These are phyloP conservation scores for Athrips mouffetella DNA, from an alignment of 2,888 invertebrate genomes.

Conservation along the genomic window DNA sequence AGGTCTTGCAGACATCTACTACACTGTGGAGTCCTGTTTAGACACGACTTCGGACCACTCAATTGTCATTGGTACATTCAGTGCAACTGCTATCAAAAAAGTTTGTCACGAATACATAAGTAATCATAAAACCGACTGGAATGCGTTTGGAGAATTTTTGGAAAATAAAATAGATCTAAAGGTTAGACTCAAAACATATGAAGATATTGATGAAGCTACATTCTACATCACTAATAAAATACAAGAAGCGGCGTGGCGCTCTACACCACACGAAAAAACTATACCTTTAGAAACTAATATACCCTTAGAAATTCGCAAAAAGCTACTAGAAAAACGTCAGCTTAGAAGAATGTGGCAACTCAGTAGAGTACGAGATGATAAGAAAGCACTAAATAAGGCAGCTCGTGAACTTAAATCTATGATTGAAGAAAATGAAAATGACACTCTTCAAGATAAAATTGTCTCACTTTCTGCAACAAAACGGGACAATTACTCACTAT, in stretches of 20 bases:
- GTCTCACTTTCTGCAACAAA: background rate
- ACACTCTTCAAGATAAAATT: background rate
- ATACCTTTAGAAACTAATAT: background rate
- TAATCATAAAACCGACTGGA: constrained; percentile 2
- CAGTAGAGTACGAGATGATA: background rate
- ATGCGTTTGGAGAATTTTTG: background rate
- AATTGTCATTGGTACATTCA: background rate
- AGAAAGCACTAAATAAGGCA: background rate
- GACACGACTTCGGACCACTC: background rate
- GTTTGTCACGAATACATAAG: background rate
- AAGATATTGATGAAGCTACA: constrained; percentile 9
- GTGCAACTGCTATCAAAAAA: background rate
- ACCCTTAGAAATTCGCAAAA: background rate
- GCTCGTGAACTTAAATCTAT: background rate
- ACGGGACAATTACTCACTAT: background rate
- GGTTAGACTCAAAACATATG: background rate
- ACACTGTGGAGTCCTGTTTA: background rate
- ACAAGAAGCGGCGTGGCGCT: background rate
- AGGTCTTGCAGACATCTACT: background rate
- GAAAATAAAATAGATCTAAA: background rate
- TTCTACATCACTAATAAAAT: background rate
- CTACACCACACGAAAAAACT: background rate
- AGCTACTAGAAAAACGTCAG: background rate
- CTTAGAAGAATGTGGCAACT: background rate
- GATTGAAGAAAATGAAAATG: background rate